Percentiles rank a stretch among this genome's conserved stretches.
phyloP scores from a whole-genome alignment of 2,113 vertebrate species.

The Microcebus ravelobensis region DNA sequence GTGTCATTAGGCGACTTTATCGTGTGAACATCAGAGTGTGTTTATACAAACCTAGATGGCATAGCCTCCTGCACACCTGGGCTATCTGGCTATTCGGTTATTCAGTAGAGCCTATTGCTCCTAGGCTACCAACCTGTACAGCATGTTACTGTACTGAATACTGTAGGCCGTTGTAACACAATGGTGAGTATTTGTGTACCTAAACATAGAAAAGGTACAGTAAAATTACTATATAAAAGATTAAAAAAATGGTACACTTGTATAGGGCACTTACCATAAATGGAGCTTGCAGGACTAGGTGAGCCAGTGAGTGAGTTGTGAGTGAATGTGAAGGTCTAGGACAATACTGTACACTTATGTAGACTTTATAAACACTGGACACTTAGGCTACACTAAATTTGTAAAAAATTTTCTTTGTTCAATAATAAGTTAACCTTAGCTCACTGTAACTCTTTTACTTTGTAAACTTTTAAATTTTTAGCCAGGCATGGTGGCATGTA shows the following conservation, averaged over 20 bases:
- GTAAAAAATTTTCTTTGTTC: background rate
- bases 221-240: background rate
- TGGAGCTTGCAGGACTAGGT: background rate
- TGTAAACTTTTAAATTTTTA: background rate
- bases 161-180: background rate
- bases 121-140: background rate
- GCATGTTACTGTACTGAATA: background rate
- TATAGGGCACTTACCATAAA: background rate
- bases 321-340: background rate
- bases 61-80: background rate
- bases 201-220: background rate
- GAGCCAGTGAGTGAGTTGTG: background rate
- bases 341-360: background rate
- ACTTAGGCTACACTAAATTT: background rate
- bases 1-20: background rate
- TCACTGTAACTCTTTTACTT: background rate
- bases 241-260: background rate
- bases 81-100: no score
- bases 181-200: background rate
- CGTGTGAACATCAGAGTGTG: background rate
- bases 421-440: background rate
- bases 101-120: background rate
- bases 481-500: no score
- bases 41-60: background rate
- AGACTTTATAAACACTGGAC: background rate